Conservation (phyloP, 2,888 invertebrate genomes). For the Cylindroiulus punctatus region DNA sequence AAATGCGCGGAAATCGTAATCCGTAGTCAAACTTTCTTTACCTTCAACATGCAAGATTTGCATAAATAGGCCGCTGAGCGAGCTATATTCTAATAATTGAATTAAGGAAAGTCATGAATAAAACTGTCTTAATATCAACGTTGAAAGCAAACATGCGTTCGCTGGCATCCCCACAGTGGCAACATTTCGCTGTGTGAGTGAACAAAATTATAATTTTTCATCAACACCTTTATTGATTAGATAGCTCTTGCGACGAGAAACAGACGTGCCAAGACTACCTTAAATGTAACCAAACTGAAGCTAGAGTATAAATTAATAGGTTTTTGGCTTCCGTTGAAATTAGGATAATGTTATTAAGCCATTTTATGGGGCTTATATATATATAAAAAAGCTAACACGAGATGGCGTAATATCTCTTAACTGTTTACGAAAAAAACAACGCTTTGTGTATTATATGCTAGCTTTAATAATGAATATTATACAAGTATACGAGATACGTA, state of each 20-base stretch:
- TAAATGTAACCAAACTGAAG: background rate
- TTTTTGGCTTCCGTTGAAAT: background rate
- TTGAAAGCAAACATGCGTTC: background rate
- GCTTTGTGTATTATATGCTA: no score
- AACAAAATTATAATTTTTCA: constrained; percentile 34
- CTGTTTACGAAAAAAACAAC: background rate
- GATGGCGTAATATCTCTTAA: background rate
- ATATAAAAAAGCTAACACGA: background rate
- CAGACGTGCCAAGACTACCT: background rate
- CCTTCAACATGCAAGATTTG: background rate
- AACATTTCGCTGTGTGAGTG: background rate
- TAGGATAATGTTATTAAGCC: background rate
- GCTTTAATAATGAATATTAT: background rate
- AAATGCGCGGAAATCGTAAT: background rate
- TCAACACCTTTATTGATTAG: constrained; percentile 33
- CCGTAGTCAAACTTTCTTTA: background rate
- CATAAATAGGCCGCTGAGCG: background rate
- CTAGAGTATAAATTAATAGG: background rate
- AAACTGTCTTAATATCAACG: background rate
- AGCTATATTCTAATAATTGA: background rate
- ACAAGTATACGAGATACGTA: background rate
- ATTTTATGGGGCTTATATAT: background rate
- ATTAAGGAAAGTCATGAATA: constrained; percentile 35
- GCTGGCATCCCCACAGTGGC: background rate
- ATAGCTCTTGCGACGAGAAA: background rate